Evolutionary conservation across 2,797 vertebrate genomes (phyloP), one percentile per base, ranked within the genome.

Genomic region (Basileuterus tristriatus): DNA sequence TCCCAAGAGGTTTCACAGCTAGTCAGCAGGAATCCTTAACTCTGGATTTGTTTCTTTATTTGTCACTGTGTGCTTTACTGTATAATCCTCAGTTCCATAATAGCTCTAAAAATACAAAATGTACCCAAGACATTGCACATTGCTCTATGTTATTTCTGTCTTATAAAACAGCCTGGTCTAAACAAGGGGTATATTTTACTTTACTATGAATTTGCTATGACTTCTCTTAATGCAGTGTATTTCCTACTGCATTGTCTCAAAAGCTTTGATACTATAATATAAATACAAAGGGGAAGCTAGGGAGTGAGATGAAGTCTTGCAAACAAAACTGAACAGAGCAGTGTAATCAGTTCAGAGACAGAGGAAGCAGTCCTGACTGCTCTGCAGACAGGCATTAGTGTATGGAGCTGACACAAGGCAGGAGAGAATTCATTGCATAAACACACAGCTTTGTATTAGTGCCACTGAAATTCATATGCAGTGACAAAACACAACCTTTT

Each of bases 361-460:
- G 76, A 95, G 80, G 76, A 92, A 94, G 56, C 69, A 69, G 39
- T 78, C 5, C 5, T 78, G 82, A 46, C 50, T 87, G 65, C 72
- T 78, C 6, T 9, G 52, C 59, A 88, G 91, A 56, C 79, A 90
- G 72, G 67, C 89, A 29, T 79, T 87, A 49, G 27, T 63, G 59
- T 70, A 30, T 0, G 2, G 75, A 87, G 69, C 82, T 96, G 91
- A 93, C 72, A 88, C 64, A 92, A 93, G 76, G 39, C 82, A 94
- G 92, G 79, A 92, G 87, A 87, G 79, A 87, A 94, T 92, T 85
- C 79, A 49, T 32, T 91, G 46, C 65, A 63, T 94, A 81, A 95
- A 96, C 62, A 91, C 47, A 69, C 26, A 85, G 46, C 36, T 87
- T 95, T 81, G 14, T 91, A 23, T 87, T 94, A 30, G 52, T 62